These are phyloP conservation scores for Discoglossus pictus DNA, from an alignment of 2,797 vertebrate genomes.

Conservation along the genomic window DNA sequence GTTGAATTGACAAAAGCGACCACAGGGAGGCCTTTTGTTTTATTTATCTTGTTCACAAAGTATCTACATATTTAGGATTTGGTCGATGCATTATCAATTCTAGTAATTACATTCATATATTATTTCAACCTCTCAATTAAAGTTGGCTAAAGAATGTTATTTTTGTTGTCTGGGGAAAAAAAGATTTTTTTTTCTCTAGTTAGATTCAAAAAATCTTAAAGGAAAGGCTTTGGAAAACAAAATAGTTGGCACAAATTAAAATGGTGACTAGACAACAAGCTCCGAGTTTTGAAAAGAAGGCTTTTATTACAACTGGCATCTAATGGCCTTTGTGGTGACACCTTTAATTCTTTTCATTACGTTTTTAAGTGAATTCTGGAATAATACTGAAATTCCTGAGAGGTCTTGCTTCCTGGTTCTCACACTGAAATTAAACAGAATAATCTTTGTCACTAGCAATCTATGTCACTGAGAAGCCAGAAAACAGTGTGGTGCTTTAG, in stretches of 20 bases:
- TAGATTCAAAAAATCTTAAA: constrained; percentile 43
- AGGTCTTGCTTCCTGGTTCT: constrained; percentile 38
- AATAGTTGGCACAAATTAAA: constrained; percentile 53
- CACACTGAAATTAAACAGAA: constrained; percentile 29
- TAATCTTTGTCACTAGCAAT: constrained; percentile 29
- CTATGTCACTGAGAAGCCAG: background rate
- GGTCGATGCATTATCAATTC: background rate
- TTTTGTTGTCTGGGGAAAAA: constrained; percentile 8
- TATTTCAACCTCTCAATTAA: constrained; percentile 26
- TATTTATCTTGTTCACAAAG: too few relatives aligned
- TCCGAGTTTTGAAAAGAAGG: constrained; percentile 43
- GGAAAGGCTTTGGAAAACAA: constrained; percentile 29
- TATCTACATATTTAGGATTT: too few relatives aligned
- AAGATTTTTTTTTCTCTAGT: constrained; percentile 38
- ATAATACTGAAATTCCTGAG: constrained; percentile 40
- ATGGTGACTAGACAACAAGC: background rate
- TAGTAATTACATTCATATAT: background rate
- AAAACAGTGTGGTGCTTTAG: background rate
- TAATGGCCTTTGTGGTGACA: constrained; percentile 44
- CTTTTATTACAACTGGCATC: constrained; percentile 51
- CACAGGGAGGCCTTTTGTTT: too few relatives aligned
- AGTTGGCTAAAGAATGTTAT: constrained; percentile 1
- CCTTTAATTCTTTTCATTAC: constrained; percentile 41
- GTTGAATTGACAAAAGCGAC: too few relatives aligned
- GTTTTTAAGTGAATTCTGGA: constrained; percentile 51